phyloP scores from a whole-genome alignment of 2,113 vertebrate genomes.

The Pachyramphus minor region DNA sequence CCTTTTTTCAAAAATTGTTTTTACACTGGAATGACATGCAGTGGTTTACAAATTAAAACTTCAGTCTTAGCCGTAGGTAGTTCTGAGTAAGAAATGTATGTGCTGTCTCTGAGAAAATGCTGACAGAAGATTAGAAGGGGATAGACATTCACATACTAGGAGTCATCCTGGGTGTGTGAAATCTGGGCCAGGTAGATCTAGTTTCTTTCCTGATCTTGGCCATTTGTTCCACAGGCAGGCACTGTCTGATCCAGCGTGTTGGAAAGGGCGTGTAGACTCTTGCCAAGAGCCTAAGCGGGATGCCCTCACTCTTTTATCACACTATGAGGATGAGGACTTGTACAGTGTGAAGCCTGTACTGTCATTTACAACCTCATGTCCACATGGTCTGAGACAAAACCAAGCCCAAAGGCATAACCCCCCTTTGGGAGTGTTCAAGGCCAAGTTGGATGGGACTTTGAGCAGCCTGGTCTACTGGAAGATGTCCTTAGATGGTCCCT shows the following conservation, averaged over 20 bases:
- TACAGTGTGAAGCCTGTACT: neutral
- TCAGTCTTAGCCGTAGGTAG: neutral
- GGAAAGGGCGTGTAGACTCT: fast-evolving
- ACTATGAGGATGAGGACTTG: neutral
- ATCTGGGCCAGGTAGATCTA: neutral
- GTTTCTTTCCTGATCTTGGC: neutral
- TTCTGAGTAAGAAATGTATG: neutral
- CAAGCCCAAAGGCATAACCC: neutral
- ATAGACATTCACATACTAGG: neutral
- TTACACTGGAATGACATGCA: neutral
- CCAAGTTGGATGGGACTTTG: neutral
- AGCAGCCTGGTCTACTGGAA: neutral
- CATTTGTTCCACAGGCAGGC: neutral
- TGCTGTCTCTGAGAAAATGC: neutral
- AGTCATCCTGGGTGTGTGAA: neutral
- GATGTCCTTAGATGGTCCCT: neutral
- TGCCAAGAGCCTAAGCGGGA: neutral
- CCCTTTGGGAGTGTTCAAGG: neutral
- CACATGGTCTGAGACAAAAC: neutral
- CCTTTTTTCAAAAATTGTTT: neutral
- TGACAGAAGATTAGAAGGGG: neutral
- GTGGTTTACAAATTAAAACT: neutral
- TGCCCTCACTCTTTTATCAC: neutral
- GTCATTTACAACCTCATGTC: fast-evolving
- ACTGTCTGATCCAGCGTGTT: fast-evolving